These are phyloP conservation scores for Lota lota DNA, from an alignment of 2,113 vertebrate species.

Conservation along the genomic window DNA sequence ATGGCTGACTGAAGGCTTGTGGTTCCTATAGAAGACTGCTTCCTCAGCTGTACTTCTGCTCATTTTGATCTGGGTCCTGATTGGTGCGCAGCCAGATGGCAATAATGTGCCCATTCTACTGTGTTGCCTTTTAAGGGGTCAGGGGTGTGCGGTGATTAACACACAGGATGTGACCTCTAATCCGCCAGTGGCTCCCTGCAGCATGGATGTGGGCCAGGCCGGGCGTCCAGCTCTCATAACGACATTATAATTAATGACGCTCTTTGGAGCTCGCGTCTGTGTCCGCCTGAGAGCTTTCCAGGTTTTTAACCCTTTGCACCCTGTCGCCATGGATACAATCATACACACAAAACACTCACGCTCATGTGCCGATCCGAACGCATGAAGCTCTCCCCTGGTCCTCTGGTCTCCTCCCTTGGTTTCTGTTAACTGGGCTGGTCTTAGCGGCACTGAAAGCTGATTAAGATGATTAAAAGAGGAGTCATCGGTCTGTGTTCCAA, in stretches of 20 bases:
- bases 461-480: background rate
- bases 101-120: constrained; percentile 73
- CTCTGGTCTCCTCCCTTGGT: too few relatives aligned
- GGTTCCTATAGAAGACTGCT: too few relatives aligned
- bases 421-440: too few relatives aligned
- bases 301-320: constrained; percentile 47
- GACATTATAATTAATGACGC: constrained; percentile 73
- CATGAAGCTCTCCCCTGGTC: too few relatives aligned
- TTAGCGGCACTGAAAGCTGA: background rate
- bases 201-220: constrained; percentile 68
- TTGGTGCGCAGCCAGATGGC: constrained; percentile 67
- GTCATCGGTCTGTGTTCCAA: background rate
- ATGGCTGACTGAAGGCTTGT: too few relatives aligned
- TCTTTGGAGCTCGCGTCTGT: constrained; percentile 53
- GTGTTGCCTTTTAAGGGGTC: constrained; percentile 71
- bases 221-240: constrained; percentile 67
- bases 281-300: constrained; percentile 19
- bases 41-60: constrained; percentile 21
- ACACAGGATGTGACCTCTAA: constrained; percentile 78
- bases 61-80: constrained; percentile 49
- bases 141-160: constrained; percentile 73
- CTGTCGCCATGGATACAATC: constrained; percentile 31
- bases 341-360: constrained; percentile 19
- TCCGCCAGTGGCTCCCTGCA: constrained; percentile 61
- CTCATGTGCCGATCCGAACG: too few relatives aligned